Percentiles rank a stretch among this genome's conserved stretches.
Conservation (phyloP, 2,113 vertebrate species). For the Pristiophorus japonicus region DNA sequence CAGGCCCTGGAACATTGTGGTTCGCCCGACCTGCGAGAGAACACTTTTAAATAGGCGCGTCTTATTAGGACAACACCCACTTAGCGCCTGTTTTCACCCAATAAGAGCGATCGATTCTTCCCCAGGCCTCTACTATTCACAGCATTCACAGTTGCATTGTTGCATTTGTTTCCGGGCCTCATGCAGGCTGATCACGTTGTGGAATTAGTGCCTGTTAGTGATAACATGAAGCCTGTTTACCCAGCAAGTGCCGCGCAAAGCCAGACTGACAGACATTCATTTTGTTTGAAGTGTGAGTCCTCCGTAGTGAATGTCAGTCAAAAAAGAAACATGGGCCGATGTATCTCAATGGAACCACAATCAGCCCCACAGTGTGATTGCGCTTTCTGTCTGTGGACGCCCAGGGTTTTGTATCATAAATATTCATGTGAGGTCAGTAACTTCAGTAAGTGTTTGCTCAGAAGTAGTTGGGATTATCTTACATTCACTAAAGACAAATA, state of each 20-base stretch:
- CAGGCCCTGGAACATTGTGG: too few species aligned
- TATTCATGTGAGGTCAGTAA: not conserved
- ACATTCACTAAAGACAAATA: not conserved
- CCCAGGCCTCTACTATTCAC: not conserved
- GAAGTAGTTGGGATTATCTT: not conserved
- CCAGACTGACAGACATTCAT: not conserved
- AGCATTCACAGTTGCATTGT: not conserved
- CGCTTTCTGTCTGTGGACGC: not conserved
- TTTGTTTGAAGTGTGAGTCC: not conserved
- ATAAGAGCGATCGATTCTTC: not conserved
- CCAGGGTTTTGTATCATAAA: not conserved
- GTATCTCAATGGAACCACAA: not conserved
- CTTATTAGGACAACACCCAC: not conserved
- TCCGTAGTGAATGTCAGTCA: not conserved
- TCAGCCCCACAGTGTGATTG: not conserved
- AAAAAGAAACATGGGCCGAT: not conserved
- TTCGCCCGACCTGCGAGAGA: too few species aligned
- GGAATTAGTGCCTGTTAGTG: not conserved
- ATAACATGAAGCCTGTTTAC: not conserved
- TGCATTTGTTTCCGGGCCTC: not conserved
- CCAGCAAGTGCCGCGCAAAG: not conserved
- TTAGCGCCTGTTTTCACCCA: not conserved
- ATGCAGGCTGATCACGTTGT: not conserved
- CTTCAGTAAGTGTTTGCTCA: not conserved
- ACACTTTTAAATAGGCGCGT: not conserved